Evolutionary conservation across 1,140 invertebrate genomes (phyloP).

Genomic region (Drosophila grimshawi): DNA sequence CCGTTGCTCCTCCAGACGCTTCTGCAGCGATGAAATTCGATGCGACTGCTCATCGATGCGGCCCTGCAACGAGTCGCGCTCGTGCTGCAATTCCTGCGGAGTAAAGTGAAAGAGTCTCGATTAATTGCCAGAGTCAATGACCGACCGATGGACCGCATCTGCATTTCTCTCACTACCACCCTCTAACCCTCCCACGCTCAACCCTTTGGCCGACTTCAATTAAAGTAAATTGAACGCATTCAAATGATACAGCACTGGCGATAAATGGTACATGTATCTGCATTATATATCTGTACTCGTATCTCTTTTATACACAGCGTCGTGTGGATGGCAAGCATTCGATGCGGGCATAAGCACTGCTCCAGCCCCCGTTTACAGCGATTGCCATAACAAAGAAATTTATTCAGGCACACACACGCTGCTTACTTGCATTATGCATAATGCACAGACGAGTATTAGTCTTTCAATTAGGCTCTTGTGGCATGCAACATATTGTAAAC

Average conservation of each 20-base stretch:
- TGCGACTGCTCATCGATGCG: constrained; percentile 92
- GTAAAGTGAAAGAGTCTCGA: constrained; percentile 9
- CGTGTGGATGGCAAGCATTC: constrained; percentile 50
- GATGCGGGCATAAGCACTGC: constrained; percentile 54
- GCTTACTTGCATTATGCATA: neutral
- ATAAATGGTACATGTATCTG: neutral
- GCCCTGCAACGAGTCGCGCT: constrained; percentile 91
- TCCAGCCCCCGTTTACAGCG: constrained; percentile 11
- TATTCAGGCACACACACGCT: constrained; percentile 57
- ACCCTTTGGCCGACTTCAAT: constrained; percentile 31
- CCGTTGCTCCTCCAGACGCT: constrained; percentile 91
- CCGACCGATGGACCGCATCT: constrained; percentile 59
- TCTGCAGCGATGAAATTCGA: constrained; percentile 91
- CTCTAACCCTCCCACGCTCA: constrained; percentile 3
- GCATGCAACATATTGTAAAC: constrained; percentile 56
- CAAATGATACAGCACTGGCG: constrained; percentile 23
- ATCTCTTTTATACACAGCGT: constrained; percentile 14
- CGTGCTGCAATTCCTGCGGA: constrained; percentile 90
- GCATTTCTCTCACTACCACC: constrained; percentile 21
- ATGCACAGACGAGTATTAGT: constrained; percentile 29
- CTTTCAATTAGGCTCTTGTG: constrained; percentile 43
- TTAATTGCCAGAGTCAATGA: constrained; percentile 49
- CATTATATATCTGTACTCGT: constrained; percentile 14
- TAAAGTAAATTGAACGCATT: constrained; percentile 39
- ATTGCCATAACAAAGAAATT: constrained; percentile 56